Percentiles rank a stretch among this genome's conserved stretches.
phyloP scores from a whole-genome alignment of 2,113 vertebrate species.

The Rynchops niger region DNA sequence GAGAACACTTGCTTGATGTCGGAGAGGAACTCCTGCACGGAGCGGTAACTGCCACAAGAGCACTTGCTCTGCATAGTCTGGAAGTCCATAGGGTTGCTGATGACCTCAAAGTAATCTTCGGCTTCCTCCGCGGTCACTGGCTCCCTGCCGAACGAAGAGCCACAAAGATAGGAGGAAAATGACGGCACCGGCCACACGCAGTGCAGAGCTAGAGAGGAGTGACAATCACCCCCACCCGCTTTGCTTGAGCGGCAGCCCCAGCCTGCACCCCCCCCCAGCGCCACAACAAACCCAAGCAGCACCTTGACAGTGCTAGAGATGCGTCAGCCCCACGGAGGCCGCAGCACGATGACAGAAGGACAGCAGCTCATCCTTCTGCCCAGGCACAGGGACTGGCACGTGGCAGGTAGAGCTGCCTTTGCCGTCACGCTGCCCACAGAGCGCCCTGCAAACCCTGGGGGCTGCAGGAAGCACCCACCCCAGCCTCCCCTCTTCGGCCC shows the following conservation, averaged over 20 bases:
- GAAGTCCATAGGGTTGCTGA: constrained; percentile 93
- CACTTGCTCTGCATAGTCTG: constrained; percentile 94
- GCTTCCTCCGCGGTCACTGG: constrained; percentile 91
- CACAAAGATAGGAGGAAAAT: neutral
- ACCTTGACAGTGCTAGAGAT: accelerated
- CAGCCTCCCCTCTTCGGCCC: neutral
- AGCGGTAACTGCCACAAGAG: constrained; percentile 83
- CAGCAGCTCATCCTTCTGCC: neutral
- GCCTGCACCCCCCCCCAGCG: neutral
- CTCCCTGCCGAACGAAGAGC: constrained; percentile 79
- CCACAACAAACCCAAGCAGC: neutral
- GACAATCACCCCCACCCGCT: neutral
- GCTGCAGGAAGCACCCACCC: neutral
- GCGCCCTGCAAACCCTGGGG: neutral
- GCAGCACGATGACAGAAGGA: accelerated
- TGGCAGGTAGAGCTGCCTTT: accelerated
- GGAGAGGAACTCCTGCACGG: constrained; percentile 86
- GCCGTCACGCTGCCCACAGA: neutral
- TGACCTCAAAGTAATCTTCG: constrained; percentile 91
- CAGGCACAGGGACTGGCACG: accelerated
- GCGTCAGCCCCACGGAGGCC: accelerated
- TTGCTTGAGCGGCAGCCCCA: accelerated
- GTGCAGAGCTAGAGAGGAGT: neutral
- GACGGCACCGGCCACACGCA: accelerated
- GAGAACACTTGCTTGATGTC: constrained; percentile 94